Conservation (phyloP, 1,140 invertebrate species). For the Saxidomus purpurata region DNA sequence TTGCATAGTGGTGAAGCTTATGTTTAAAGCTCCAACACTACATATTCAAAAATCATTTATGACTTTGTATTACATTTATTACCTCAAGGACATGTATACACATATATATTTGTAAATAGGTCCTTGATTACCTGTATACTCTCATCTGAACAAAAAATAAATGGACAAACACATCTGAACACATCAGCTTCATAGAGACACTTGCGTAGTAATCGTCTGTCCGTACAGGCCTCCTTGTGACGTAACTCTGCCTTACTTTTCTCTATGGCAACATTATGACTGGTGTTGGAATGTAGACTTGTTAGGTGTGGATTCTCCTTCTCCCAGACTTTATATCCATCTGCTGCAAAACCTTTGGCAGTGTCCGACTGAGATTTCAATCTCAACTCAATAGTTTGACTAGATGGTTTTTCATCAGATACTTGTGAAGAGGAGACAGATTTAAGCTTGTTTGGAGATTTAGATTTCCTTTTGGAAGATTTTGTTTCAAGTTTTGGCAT, state of each 20-base stretch:
- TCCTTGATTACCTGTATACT: conserved; percentile 54
- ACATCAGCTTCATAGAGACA: conserved; percentile 73
- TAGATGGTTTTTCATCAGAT: neutral
- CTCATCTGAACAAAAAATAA: conserved; percentile 58
- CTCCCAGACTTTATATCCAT: conserved; percentile 44
- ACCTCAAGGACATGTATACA: too few relatives aligned
- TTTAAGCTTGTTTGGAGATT: conserved; percentile 38
- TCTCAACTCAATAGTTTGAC: conserved; percentile 2
- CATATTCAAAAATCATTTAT: too few relatives aligned
- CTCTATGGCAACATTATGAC: conserved; percentile 11
- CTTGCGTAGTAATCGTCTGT: conserved; percentile 72
- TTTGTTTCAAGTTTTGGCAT: conserved; percentile 50
- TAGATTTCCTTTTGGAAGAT: conserved; percentile 38
- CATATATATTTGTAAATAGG: too few relatives aligned
- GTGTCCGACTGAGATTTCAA: conserved; percentile 46
- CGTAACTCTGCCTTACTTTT: conserved; percentile 48
- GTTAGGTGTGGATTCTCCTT: conserved; percentile 58
- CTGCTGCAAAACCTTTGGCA: conserved; percentile 25
- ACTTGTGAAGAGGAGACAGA: conserved; percentile 34
- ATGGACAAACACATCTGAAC: conserved; percentile 66
- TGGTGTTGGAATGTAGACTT: neutral
- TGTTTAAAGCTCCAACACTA: too few relatives aligned
- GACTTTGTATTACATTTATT: too few relatives aligned
- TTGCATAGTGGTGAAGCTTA: too few relatives aligned
- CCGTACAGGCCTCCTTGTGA: conserved; percentile 72